Percentiles rank a stretch among this genome's conserved stretches.
Conservation (phyloP, 2,113 vertebrate genomes). For the Agelaius phoeniceus region DNA sequence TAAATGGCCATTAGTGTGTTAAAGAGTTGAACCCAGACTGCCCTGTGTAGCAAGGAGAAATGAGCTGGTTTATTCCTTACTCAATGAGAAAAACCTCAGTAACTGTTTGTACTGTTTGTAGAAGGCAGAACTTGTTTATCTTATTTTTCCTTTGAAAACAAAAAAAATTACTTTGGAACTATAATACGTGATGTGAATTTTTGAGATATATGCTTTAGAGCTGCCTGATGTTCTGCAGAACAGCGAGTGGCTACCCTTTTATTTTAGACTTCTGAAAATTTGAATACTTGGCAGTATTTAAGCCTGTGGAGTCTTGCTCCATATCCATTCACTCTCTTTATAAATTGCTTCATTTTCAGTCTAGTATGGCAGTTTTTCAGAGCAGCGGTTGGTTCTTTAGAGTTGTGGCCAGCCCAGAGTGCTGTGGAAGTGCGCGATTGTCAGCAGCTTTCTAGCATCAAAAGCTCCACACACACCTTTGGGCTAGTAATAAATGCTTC, state of each 20-base stretch:
- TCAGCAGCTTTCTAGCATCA: neutral
- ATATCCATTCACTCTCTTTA: neutral
- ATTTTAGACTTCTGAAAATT: slow-evolving; percentile 2
- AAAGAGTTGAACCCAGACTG: neutral
- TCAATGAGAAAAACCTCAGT: neutral
- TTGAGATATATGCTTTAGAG: neutral
- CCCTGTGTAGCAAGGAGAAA: neutral
- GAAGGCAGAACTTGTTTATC: neutral
- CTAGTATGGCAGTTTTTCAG: neutral
- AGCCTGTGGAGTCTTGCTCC: slow-evolving; percentile 7
- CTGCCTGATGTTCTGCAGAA: neutral
- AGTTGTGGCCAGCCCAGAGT: neutral
- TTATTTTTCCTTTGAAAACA: neutral
- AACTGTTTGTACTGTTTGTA: neutral
- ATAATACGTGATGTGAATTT: neutral
- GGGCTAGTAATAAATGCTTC: neutral
- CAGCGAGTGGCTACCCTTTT: neutral
- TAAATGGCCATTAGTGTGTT: neutral
- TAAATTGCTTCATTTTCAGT: slow-evolving; percentile 7
- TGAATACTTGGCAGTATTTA: slow-evolving; percentile 5
- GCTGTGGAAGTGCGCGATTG: neutral
- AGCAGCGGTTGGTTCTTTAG: neutral
- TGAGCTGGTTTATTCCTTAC: neutral
- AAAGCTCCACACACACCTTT: neutral
- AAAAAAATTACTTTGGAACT: neutral